Evolutionary conservation across 2,797 vertebrate genomes (phyloP).

Genomic region (Crossoptilon crossoptilon): DNA sequence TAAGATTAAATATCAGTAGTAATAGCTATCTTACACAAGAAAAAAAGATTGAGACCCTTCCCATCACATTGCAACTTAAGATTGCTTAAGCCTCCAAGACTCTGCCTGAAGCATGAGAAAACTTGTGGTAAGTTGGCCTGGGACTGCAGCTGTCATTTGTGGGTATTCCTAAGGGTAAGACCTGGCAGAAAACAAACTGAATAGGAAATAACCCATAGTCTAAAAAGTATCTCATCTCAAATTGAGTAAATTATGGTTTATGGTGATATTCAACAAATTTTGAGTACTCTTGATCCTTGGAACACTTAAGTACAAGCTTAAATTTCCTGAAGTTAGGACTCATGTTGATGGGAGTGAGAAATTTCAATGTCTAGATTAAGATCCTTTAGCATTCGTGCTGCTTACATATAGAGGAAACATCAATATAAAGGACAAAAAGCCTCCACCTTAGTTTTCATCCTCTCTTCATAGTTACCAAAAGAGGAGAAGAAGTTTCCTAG

Average conservation of each 20-base stretch:
- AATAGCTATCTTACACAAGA: neutral
- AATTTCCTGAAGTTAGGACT: neutral
- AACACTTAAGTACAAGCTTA: neutral
- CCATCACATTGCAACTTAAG: neutral
- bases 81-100: neutral
- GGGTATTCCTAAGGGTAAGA: neutral
- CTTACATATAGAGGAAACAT: neutral
- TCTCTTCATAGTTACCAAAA: neutral
- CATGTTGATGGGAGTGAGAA: neutral
- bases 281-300: neutral
- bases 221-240: neutral
- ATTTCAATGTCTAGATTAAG: neutral
- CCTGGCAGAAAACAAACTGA: neutral
- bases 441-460: neutral
- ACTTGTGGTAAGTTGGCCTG: neutral
- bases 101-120: neutral
- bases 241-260: neutral
- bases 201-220: neutral
- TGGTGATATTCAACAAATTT: neutral
- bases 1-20: neutral
- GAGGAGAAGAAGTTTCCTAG: neutral
- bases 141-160: neutral
- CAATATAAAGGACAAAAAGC: neutral
- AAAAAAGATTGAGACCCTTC: neutral
- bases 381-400: fast-evolving